Evolutionary conservation across 1,140 invertebrate genomes (phyloP).

Genomic region (Drosophila setifemur): DNA sequence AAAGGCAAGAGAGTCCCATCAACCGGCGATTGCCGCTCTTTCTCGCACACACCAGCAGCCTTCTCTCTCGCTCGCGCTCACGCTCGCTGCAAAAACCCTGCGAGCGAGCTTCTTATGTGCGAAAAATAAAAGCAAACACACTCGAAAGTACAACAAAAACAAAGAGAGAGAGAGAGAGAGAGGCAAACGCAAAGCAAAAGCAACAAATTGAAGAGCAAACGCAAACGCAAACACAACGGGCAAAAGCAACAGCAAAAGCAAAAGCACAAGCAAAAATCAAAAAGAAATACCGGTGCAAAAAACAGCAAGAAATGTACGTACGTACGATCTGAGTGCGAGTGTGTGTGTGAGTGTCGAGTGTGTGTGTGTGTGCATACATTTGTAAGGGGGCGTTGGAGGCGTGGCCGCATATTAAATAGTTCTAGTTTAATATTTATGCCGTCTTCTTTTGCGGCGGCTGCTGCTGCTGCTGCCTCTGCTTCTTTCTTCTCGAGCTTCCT

Average conservation of each 20-base stretch:
- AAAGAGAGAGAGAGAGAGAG: not conserved
- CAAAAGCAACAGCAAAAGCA: not conserved
- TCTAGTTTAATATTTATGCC: not conserved
- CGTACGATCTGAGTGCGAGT: not conserved
- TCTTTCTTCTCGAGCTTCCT: constrained; percentile 8
- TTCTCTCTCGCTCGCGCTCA: too few relatives aligned
- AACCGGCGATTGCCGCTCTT: constrained; percentile 26
- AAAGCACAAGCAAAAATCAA: constrained; percentile 8
- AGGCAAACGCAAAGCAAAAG: not conserved
- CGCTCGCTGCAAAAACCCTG: too few relatives aligned
- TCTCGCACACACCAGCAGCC: constrained; percentile 4
- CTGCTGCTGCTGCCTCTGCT: too few relatives aligned
- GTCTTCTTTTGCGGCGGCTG: not conserved
- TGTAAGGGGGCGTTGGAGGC: constrained; percentile 3
- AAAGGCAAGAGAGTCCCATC: not conserved
- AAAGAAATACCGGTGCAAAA: constrained; percentile 30
- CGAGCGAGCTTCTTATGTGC: too few relatives aligned
- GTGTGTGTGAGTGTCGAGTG: not conserved
- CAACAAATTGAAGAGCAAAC: constrained; percentile 10
- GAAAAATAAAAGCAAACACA: constrained; percentile 15
- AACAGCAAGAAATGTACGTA: constrained; percentile 14
- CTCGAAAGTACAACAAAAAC: constrained; percentile 1
- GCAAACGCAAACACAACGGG: constrained; percentile 1
- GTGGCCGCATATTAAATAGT: constrained; percentile 6
- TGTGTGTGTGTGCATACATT: not conserved